Evolutionary conservation across 2,113 vertebrate species (phyloP).

Genomic region (Scomber scombrus): DNA sequence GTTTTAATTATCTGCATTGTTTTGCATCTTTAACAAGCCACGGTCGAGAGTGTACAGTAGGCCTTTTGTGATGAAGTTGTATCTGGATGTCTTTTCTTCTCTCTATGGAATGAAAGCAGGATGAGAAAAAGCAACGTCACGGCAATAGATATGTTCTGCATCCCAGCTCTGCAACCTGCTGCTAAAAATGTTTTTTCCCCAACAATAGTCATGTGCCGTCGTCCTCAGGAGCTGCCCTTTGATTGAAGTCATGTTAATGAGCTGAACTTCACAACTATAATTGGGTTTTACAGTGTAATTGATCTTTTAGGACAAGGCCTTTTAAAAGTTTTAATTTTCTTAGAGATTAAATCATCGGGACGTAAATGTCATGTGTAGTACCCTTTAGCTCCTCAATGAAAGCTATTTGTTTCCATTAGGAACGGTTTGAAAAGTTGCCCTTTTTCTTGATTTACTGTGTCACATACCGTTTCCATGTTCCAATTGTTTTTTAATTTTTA

Average conservation of each 20-base stretch:
- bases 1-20: slow-evolving; percentile 51
- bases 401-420: slow-evolving; percentile 73
- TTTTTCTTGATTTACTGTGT: slow-evolving; percentile 62
- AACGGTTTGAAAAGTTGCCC: slow-evolving; percentile 53
- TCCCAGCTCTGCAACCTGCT: slow-evolving; percentile 18
- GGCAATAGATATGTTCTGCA: slow-evolving; percentile 21
- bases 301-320: slow-evolving; percentile 68
- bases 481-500: neutral
- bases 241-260: slow-evolving; percentile 64
- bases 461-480: neutral
- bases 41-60: slow-evolving; percentile 16
- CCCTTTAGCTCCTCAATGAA: slow-evolving; percentile 49
- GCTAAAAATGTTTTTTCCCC: slow-evolving; percentile 29
- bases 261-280: slow-evolving; percentile 65
- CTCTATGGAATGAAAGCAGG: neutral
- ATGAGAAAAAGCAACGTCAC: neutral
- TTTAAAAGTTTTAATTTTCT: slow-evolving; percentile 64
- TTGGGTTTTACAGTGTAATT: slow-evolving; percentile 58
- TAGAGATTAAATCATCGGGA: slow-evolving; percentile 63
- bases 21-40: slow-evolving; percentile 52
- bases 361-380: slow-evolving; percentile 69
- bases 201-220: slow-evolving; percentile 12
- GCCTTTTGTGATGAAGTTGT: slow-evolving; percentile 26
- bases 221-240: slow-evolving; percentile 39
- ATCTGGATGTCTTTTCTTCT: slow-evolving; percentile 17